These are phyloP conservation scores for Drosophila nikananu DNA, from an alignment of 1,140 invertebrate genomes.

Conservation along the genomic window DNA sequence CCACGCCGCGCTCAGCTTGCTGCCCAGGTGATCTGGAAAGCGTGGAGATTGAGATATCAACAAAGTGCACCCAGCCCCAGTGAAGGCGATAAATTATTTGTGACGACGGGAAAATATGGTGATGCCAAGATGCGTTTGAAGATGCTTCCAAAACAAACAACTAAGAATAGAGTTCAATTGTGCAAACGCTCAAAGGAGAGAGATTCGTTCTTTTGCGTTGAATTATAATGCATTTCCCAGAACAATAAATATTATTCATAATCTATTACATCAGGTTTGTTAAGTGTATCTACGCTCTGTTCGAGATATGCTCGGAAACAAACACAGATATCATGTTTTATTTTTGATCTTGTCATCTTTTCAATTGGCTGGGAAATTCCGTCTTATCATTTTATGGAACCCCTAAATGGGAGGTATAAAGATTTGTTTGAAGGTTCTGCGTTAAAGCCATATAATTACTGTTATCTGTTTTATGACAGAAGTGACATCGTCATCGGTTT, in stretches of 20 bases:
- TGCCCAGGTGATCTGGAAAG: conserved; percentile 66
- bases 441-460: background rate
- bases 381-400: conserved; percentile 22
- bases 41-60: conserved; percentile 38
- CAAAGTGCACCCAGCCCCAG: conserved; percentile 11
- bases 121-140: conserved; percentile 15
- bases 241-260: background rate
- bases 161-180: background rate
- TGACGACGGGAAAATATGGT: conserved; percentile 15
- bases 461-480: background rate
- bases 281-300: background rate
- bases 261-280: background rate
- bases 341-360: conserved; percentile 12
- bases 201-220: background rate
- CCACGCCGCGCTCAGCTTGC: conserved; percentile 73
- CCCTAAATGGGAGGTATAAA: background rate
- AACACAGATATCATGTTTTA: background rate
- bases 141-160: conserved; percentile 11
- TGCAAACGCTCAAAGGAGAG: background rate
- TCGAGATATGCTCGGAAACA: background rate
- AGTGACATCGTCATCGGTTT: background rate
- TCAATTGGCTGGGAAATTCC: background rate
- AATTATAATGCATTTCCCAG: background rate
- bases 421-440: conserved; percentile 1
- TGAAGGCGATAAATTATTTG: conserved; percentile 16